Evolutionary conservation across 2,888 invertebrate genomes (phyloP).

Genomic region (Eustalomyia histrio): DNA sequence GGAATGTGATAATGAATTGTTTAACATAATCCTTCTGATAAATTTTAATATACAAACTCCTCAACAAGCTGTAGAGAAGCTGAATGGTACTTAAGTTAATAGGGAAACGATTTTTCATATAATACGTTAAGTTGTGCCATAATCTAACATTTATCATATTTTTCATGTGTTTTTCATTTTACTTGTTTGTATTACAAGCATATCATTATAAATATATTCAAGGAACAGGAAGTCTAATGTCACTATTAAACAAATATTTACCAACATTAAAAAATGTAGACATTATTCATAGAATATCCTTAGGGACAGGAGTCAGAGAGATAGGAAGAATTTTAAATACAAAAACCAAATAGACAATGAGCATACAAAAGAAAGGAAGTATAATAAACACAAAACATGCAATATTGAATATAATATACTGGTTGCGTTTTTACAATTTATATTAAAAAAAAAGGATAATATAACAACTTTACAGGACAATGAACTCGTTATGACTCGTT

Average conservation of each 20-base stretch:
- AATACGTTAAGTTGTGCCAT: neutral
- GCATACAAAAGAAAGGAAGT: neutral
- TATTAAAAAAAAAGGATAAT: slow-evolving; percentile 6
- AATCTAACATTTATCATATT: neutral
- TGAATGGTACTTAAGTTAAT: slow-evolving; percentile 36
- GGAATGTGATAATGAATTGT: too few species aligned
- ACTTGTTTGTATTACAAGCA: slow-evolving; percentile 13
- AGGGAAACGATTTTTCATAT: slow-evolving; percentile 27
- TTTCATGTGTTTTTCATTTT: neutral
- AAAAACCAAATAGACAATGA: slow-evolving; percentile 2
- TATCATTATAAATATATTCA: slow-evolving; percentile 62
- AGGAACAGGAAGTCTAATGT: slow-evolving; percentile 66
- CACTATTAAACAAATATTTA: slow-evolving; percentile 65
- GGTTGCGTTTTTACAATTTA: slow-evolving; percentile 6
- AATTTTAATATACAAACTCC: slow-evolving; percentile 14
- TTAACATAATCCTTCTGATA: too few species aligned
- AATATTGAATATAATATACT: slow-evolving; percentile 5
- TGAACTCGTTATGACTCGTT: slow-evolving; percentile 55
- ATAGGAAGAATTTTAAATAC: neutral
- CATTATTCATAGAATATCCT: slow-evolving; percentile 52
- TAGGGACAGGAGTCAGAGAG: slow-evolving; percentile 39
- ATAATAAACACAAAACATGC: slow-evolving; percentile 2
- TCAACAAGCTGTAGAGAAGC: neutral
- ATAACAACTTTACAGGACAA: slow-evolving; percentile 53
- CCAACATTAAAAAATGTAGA: slow-evolving; percentile 31